These are phyloP conservation scores for Alviniconcha marisindica DNA, from an alignment of 1,140 invertebrate genomes.

Conservation along the genomic window DNA sequence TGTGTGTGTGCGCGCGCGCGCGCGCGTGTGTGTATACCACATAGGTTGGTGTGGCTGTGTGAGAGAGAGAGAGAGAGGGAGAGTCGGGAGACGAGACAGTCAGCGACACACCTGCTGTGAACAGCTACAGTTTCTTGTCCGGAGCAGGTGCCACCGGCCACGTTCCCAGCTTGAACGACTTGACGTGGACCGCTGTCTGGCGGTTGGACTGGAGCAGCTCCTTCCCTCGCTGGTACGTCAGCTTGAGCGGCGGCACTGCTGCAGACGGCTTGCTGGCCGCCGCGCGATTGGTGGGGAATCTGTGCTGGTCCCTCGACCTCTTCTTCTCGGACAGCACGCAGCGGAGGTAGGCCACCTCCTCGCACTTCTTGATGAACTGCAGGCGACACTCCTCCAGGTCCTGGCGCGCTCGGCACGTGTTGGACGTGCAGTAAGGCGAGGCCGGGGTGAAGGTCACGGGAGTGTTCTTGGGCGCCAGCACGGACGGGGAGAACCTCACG, in stretches of 20 bases:
- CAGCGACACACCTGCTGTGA: too few species aligned
- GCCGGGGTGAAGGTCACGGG: background rate
- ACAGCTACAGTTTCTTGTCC: too few species aligned
- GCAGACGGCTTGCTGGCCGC: background rate
- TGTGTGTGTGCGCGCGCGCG: background rate
- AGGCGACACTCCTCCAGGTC: slow-evolving; percentile 30
- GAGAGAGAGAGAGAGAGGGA: too few species aligned
- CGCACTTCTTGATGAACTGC: slow-evolving; percentile 33
- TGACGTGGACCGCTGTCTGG: background rate
- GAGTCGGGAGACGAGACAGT: too few species aligned
- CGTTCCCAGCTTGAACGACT: background rate
- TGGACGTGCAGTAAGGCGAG: slow-evolving; percentile 32
- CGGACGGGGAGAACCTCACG: background rate
- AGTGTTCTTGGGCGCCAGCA: background rate
- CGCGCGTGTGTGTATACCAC: background rate
- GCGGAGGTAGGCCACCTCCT: slow-evolving; percentile 14
- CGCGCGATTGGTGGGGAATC: background rate
- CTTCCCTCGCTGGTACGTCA: background rate
- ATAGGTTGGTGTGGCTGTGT: background rate
- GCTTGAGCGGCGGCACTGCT: background rate
- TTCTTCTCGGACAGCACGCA: background rate
- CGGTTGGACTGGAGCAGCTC: background rate
- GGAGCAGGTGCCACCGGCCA: too few species aligned
- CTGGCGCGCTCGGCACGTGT: slow-evolving; percentile 13
- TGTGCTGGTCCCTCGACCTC: background rate